Evolutionary conservation across 2,888 invertebrate genomes (phyloP).

Genomic region (Cremastinae sp.): DNA sequence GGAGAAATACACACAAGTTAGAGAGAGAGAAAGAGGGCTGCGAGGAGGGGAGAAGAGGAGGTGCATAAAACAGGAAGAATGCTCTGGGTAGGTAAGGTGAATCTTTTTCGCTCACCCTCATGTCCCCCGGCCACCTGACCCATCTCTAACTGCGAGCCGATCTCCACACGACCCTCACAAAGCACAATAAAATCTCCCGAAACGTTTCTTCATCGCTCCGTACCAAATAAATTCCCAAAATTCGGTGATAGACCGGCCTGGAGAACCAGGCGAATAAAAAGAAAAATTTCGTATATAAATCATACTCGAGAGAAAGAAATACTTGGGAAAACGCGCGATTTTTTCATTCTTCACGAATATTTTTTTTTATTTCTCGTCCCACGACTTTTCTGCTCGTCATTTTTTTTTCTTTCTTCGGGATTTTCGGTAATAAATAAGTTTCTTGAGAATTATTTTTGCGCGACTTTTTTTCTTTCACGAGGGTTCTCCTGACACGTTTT

Average conservation of each 20-base stretch:
- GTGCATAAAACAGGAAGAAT: conserved; percentile 59
- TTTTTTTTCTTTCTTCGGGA: no score
- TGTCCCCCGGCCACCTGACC: conserved; percentile 47
- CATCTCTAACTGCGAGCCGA: conserved; percentile 40
- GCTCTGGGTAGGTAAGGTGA: conserved; percentile 68
- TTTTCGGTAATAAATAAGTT: no score
- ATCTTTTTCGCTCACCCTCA: conserved; percentile 67
- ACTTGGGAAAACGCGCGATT: background rate
- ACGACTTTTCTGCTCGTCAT: no score
- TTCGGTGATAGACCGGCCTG: conserved; percentile 16
- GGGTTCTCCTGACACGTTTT: no score
- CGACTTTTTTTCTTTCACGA: no score
- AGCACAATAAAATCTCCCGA: conserved; percentile 14
- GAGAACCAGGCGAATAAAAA: conserved; percentile 2
- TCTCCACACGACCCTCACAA: background rate
- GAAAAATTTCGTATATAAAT: background rate
- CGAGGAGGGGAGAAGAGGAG: conserved; percentile 44
- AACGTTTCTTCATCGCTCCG: conserved; percentile 22
- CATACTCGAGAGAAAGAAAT: background rate
- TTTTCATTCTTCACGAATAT: no score
- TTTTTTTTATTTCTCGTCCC: no score
- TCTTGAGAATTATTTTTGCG: no score
- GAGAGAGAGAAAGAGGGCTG: conserved; percentile 26
- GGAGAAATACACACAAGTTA: background rate
- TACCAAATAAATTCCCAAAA: conserved; percentile 38